phyloP scores from a whole-genome alignment of 53 echinoderm and acorn worm genomes.

The Holothuria scabra region DNA sequence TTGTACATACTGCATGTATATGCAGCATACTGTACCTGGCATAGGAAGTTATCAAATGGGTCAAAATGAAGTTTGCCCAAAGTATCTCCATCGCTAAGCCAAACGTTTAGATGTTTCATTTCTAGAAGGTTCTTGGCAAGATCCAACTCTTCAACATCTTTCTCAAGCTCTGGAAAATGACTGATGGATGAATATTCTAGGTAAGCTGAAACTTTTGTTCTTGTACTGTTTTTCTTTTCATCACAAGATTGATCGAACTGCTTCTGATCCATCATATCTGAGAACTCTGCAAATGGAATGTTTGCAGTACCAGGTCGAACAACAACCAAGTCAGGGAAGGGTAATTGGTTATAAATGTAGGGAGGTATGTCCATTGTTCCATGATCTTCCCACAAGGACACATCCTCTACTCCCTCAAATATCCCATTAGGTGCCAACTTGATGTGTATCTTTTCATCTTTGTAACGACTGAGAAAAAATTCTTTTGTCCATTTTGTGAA shows the following conservation, averaged over 20 bases:
- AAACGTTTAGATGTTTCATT: conserved; percentile 80
- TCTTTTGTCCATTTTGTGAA: conserved; percentile 83
- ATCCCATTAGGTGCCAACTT: conserved; percentile 88
- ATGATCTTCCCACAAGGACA: conserved; percentile 74
- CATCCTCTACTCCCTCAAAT: conserved; percentile 87
- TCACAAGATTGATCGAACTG: conserved; percentile 19
- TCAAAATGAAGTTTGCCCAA: conserved; percentile 97
- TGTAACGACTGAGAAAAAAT: conserved; percentile 63
- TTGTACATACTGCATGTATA: too few species aligned
- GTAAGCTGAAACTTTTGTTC: conserved; percentile 73
- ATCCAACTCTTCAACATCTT: conserved; percentile 70
- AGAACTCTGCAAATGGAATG: conserved; percentile 81
- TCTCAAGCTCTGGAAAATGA: conserved; percentile 79
- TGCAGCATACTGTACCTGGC: conserved; percentile 72
- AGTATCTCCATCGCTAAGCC: conserved; percentile 96
- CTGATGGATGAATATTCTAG: conserved; percentile 90
- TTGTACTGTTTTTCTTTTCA: neutral
- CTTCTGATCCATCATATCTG: conserved; percentile 61
- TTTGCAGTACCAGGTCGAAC: conserved; percentile 89
- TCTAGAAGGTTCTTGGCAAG: conserved; percentile 59
- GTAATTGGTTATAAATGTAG: conserved; percentile 52
- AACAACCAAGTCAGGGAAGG: conserved; percentile 83
- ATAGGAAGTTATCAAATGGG: conserved; percentile 90
- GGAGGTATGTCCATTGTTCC: conserved; percentile 65
- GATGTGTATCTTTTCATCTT: conserved; percentile 72